A percentile compares a stretch with the other conserved stretches of the same genome.
Evolutionary conservation across 1,140 invertebrate species (phyloP).

Genomic region (Colletes latitarsis): DNA sequence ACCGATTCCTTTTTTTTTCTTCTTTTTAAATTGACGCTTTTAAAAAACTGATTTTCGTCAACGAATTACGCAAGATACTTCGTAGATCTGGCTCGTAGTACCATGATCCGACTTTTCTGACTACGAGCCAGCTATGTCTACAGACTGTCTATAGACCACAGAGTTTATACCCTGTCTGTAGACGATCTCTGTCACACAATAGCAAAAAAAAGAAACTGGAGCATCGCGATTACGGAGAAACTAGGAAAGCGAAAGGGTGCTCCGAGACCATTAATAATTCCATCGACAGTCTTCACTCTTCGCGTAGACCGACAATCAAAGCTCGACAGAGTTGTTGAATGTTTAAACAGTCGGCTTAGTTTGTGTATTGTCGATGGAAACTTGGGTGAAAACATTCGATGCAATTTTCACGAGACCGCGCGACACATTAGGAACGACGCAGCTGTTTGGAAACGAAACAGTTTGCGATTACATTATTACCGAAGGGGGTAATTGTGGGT

Average conservation of each 20-base stretch:
- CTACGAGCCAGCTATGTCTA: conserved; percentile 13
- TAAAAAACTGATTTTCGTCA: neutral
- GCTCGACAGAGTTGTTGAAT: conserved; percentile 25
- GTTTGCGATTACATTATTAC: neutral
- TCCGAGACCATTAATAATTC: conserved; percentile 45
- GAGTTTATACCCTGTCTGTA: conserved; percentile 45
- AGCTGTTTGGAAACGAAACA: conserved; percentile 32
- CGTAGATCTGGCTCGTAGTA: no score
- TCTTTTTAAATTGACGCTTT: no score
- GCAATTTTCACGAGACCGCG: conserved; percentile 37
- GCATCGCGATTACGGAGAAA: neutral
- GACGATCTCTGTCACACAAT: neutral
- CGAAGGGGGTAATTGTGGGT: conserved; percentile 32
- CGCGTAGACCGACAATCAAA: conserved; percentile 9
- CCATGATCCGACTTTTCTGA: conserved; percentile 9
- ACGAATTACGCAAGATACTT: neutral
- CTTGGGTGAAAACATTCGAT: conserved; percentile 39
- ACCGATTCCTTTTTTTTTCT: no score
- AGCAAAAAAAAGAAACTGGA: conserved; percentile 2
- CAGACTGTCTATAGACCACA: conserved; percentile 52
- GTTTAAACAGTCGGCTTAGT: conserved; percentile 33
- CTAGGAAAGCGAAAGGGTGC: conserved; percentile 1
- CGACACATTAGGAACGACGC: conserved; percentile 20
- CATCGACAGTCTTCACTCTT: conserved; percentile 6
- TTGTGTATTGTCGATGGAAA: conserved; percentile 3